These are phyloP conservation scores for Gulo gulo DNA, from an alignment of 2,113 vertebrate species.

Conservation along the genomic window DNA sequence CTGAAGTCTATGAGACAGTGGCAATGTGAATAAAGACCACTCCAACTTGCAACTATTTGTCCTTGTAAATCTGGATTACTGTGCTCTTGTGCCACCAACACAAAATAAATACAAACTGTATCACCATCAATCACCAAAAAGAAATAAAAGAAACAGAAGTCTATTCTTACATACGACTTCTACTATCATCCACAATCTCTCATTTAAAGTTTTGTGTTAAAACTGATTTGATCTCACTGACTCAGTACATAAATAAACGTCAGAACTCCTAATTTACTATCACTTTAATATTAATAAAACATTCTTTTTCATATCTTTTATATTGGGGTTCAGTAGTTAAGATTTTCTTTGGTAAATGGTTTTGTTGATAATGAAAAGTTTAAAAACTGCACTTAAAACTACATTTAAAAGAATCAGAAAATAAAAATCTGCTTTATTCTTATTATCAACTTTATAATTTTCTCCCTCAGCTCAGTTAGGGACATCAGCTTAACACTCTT, in stretches of 20 bases:
- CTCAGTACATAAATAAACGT: not conserved
- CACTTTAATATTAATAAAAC: slow-evolving; percentile 14
- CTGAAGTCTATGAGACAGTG: not conserved
- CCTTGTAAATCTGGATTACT: not conserved
- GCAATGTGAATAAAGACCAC: not conserved
- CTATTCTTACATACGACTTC: not conserved
- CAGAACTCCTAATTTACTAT: not conserved
- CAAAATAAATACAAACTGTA: not conserved
- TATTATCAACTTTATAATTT: not conserved
- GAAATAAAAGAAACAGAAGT: not conserved
- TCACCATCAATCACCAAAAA: not conserved
- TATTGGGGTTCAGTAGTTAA: not conserved
- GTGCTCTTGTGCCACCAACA: not conserved
- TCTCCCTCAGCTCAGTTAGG: not conserved
- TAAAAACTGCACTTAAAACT: not conserved
- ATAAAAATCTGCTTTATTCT: not conserved
- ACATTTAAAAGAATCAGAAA: not conserved
- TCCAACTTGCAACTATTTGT: not conserved
- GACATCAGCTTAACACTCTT: not conserved
- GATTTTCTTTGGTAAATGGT: not conserved
- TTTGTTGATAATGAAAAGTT: not conserved
- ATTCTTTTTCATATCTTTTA: not conserved
- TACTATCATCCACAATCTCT: not conserved
- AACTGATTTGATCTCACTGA: slow-evolving; percentile 6
- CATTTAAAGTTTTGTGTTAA: not conserved